Evolutionary conservation across 2,113 vertebrate species (phyloP).

Genomic region (Arvicanthis niloticus): DNA sequence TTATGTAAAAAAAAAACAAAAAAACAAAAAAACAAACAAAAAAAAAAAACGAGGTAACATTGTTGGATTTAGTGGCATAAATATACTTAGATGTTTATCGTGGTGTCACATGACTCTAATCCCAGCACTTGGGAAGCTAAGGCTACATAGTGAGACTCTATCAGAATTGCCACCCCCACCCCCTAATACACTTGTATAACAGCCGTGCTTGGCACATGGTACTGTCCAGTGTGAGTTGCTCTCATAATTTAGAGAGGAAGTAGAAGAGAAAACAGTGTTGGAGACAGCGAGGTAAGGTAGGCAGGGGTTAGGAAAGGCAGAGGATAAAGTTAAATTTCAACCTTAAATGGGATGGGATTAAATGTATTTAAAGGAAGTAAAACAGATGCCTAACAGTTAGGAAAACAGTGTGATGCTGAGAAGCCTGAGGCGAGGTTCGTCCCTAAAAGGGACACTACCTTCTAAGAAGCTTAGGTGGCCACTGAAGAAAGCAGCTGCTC

Average conservation of each 20-base stretch:
- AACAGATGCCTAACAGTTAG: background rate
- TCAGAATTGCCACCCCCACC: background rate
- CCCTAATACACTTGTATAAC: background rate
- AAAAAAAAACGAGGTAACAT: background rate
- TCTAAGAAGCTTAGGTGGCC: background rate
- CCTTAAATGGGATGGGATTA: background rate
- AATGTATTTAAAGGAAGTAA: background rate
- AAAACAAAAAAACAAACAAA: too few species aligned
- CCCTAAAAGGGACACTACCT: background rate
- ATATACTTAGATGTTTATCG: background rate
- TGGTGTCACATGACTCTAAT: background rate
- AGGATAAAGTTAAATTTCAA: slow-evolving; percentile 1
- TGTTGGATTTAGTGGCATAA: background rate
- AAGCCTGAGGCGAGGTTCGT: background rate
- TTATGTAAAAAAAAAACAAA: too few species aligned
- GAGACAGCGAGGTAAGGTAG: background rate
- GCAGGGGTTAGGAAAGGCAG: background rate
- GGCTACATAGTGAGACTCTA: background rate
- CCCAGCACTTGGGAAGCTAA: background rate
- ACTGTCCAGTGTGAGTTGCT: background rate
- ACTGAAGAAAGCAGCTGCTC: background rate
- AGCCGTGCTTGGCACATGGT: background rate
- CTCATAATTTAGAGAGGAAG: background rate
- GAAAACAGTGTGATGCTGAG: slow-evolving; percentile 22
- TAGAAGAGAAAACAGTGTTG: background rate